These are phyloP conservation scores for Octodonta nipae DNA, from an alignment of 2,888 invertebrate species.

Conservation along the genomic window DNA sequence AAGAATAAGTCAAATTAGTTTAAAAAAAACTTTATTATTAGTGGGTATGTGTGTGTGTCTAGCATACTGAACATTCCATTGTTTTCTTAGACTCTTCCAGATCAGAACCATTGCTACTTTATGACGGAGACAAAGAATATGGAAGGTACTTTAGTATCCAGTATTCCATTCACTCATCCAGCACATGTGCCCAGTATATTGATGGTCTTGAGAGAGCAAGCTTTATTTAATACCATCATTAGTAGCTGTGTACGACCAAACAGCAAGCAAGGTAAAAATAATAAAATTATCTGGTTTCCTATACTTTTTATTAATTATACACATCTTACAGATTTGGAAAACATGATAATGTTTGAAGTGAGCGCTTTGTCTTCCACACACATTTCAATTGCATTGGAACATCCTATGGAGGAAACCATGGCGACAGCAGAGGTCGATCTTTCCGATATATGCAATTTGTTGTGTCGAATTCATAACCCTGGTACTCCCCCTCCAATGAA, in stretches of 20 bases:
- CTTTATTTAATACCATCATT: constrained; percentile 79
- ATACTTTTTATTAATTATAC: constrained; percentile 7
- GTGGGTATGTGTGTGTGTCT: constrained; percentile 1
- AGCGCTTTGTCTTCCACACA: constrained; percentile 81
- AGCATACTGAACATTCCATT: no score
- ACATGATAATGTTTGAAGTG: constrained; percentile 80
- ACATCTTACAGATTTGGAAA: constrained; percentile 49
- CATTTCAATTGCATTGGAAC: constrained; percentile 80
- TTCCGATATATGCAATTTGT: constrained; percentile 62
- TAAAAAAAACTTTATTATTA: no score
- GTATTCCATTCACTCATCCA: constrained; percentile 87
- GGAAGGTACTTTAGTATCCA: constrained; percentile 62
- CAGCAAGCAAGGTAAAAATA: constrained; percentile 67
- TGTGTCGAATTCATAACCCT: constrained; percentile 62
- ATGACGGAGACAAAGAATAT: constrained; percentile 69
- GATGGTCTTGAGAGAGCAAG: constrained; percentile 72
- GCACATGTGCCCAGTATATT: constrained; percentile 82
- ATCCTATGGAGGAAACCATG: constrained; percentile 84
- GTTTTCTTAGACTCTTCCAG: constrained; percentile 64
- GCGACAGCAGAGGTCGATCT: constrained; percentile 84
- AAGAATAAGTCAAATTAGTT: no score
- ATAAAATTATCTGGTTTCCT: no score
- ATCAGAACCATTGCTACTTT: constrained; percentile 88
- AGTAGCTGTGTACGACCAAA: constrained; percentile 77
- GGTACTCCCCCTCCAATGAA: constrained; percentile 30